These are phyloP conservation scores for Alectura lathami DNA, from an alignment of 2,113 vertebrate species.

Conservation along the genomic window DNA sequence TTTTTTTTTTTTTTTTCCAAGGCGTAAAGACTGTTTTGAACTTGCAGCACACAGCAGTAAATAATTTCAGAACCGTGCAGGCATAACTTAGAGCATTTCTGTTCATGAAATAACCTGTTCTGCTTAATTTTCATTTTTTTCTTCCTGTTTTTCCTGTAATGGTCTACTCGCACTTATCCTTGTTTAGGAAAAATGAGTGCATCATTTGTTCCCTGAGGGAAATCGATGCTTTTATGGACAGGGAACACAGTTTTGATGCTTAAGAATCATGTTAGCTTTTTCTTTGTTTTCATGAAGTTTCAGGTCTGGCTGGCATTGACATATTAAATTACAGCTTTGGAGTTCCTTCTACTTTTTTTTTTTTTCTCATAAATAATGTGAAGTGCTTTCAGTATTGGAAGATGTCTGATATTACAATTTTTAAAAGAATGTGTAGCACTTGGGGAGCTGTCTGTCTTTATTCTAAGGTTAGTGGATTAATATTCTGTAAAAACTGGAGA, in stretches of 20 bases:
- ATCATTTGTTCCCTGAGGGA: background rate
- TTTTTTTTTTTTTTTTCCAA: background rate
- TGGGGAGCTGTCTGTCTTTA: background rate
- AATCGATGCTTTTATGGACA: background rate
- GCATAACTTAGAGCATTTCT: background rate
- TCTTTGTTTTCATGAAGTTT: background rate
- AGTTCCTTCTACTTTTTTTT: background rate
- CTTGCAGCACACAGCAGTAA: background rate
- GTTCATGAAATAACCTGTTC: background rate
- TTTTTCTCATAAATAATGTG: background rate
- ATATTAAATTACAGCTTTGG: background rate
- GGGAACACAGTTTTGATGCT: background rate
- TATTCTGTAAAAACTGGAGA: background rate
- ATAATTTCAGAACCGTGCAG: background rate
- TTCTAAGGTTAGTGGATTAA: background rate
- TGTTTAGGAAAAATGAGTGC: background rate
- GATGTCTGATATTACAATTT: background rate
- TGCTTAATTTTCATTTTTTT: background rate
- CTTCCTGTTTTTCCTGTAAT: background rate
- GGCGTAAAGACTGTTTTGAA: background rate
- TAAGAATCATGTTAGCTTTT: background rate
- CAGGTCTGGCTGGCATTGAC: background rate
- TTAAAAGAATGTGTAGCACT: background rate
- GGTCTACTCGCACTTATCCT: background rate
- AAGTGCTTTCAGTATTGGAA: background rate